Conservation (phyloP, 2,113 vertebrate genomes). For the Perognathus longimembris region DNA sequence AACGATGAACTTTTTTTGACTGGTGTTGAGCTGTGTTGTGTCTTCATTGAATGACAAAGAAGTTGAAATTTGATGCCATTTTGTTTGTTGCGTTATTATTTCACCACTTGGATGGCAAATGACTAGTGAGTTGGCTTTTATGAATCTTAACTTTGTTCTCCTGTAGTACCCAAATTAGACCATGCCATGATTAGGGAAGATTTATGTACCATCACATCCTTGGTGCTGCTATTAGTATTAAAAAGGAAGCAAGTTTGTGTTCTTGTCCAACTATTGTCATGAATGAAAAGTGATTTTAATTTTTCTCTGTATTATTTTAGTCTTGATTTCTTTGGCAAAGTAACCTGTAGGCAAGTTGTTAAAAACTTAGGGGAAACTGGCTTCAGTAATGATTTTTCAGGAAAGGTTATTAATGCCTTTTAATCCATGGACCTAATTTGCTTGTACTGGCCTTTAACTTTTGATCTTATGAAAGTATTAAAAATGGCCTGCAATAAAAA, state of each 20-base stretch:
- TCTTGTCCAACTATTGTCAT: constrained; percentile 18
- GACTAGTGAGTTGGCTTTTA: constrained; percentile 51
- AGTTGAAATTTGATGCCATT: constrained; percentile 50
- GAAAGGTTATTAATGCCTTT: constrained; percentile 59
- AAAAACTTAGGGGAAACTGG: constrained; percentile 41
- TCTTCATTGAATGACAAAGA: constrained; percentile 51
- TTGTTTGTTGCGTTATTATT: constrained; percentile 49
- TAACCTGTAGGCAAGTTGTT: constrained; percentile 46
- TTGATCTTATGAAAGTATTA: constrained; percentile 73
- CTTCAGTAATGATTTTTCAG: constrained; percentile 66
- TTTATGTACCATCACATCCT: neutral
- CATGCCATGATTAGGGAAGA: constrained; percentile 54
- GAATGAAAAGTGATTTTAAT: constrained; percentile 54
- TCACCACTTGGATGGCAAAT: constrained; percentile 42
- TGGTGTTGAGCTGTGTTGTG: constrained; percentile 13
- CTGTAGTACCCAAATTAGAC: constrained; percentile 5
- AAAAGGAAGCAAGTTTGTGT: constrained; percentile 20
- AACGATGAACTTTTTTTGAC: neutral
- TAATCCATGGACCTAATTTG: constrained; percentile 52
- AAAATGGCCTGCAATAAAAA: constrained; percentile 76
- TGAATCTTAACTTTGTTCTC: constrained; percentile 41
- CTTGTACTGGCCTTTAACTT: constrained; percentile 71
- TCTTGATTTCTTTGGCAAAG: constrained; percentile 51
- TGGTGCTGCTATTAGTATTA: constrained; percentile 8
- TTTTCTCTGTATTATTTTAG: constrained; percentile 68